Conservation (phyloP, 2,888 invertebrate species). For the Tachina grossa region DNA sequence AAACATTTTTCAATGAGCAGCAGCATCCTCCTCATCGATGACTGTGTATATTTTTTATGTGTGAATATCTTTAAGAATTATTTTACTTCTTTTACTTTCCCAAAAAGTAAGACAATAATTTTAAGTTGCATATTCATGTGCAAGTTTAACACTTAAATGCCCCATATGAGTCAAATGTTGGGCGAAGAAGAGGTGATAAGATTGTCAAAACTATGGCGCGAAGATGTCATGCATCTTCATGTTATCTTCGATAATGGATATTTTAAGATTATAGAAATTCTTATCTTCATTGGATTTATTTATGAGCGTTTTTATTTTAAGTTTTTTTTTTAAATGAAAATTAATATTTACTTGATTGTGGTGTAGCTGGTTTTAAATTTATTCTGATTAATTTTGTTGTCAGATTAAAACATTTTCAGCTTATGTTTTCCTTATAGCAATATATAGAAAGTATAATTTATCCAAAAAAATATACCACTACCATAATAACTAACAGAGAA, state of each 20-base stretch:
- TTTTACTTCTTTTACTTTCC: constrained; percentile 31
- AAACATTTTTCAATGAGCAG: constrained; percentile 54
- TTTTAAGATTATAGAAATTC: no score
- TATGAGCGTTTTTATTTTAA: no score
- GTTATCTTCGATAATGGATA: background rate
- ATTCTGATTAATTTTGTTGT: no score
- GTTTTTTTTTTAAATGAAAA: no score
- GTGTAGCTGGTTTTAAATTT: no score
- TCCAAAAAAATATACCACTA: no score
- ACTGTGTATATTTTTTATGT: background rate
- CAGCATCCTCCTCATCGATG: background rate
- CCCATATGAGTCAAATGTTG: background rate
- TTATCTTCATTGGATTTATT: no score
- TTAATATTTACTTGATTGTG: no score
- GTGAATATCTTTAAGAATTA: constrained; percentile 17
- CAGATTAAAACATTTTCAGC: no score
- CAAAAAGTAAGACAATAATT: constrained; percentile 27
- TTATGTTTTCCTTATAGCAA: no score
- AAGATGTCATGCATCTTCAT: background rate
- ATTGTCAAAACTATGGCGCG: background rate
- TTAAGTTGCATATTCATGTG: constrained; percentile 63
- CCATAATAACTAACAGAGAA: no score
- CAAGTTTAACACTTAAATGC: constrained; percentile 50
- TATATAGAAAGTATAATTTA: no score
- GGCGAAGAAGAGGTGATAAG: background rate